These are phyloP conservation scores for Lucilia cuprina DNA, from an alignment of 1,140 invertebrate genomes.

Conservation along the genomic window DNA sequence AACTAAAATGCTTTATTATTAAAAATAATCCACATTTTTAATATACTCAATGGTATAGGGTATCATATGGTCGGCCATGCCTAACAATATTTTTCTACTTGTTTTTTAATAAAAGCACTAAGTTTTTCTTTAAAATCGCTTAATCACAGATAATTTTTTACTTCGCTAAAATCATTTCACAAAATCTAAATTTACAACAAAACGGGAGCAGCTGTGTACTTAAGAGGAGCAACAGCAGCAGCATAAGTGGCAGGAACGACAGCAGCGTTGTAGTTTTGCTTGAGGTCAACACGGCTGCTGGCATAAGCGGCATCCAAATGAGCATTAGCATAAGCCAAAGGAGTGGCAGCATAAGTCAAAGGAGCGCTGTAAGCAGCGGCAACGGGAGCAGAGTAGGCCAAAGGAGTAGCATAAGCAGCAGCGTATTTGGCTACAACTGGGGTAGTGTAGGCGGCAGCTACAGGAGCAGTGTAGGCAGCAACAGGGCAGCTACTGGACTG, in stretches of 20 bases:
- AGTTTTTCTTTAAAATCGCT: too few relatives aligned
- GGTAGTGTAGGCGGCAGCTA: constrained; percentile 39
- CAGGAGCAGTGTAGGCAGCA: constrained; percentile 40
- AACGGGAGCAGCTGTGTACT: not conserved
- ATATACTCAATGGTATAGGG: too few relatives aligned
- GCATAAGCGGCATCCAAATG: not conserved
- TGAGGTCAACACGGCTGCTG: constrained; percentile 23
- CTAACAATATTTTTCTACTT: too few relatives aligned
- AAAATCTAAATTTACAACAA: constrained; percentile 20
- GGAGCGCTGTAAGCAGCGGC: constrained; percentile 33
- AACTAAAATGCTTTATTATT: too few relatives aligned
- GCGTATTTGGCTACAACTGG: constrained; percentile 33
- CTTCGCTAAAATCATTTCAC: not conserved
- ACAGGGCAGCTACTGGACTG: constrained; percentile 37
- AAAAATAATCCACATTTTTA: too few relatives aligned
- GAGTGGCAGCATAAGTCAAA: constrained; percentile 28
- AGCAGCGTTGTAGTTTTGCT: constrained; percentile 36
- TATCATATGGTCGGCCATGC: too few relatives aligned
- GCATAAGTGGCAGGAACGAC: constrained; percentile 17
- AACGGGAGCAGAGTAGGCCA: constrained; percentile 41
- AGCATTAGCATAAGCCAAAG: constrained; percentile 27
- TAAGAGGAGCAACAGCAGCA: not conserved
- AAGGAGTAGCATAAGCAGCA: constrained; percentile 45
- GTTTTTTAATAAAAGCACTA: too few relatives aligned
- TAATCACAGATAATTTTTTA: too few relatives aligned